These are phyloP conservation scores for Lepus timidus DNA, from an alignment of 2,113 vertebrate species.

Conservation along the genomic window DNA sequence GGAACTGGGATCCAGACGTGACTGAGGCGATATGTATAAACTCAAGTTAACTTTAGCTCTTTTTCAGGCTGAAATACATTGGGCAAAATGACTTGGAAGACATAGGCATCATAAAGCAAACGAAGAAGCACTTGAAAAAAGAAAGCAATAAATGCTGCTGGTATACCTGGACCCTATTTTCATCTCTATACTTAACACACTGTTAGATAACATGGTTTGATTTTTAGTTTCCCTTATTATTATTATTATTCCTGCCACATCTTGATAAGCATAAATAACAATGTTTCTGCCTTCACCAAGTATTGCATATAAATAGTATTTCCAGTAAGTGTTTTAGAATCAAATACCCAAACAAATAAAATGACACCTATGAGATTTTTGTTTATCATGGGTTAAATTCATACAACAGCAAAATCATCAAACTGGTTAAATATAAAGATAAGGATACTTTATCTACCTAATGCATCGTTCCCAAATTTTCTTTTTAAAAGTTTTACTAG, in stretches of 20 bases:
- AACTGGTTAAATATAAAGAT: background rate
- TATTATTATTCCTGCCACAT: background rate
- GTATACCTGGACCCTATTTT: background rate
- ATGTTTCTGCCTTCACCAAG: background rate
- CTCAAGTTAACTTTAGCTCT: constrained; percentile 10
- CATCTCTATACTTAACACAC: background rate
- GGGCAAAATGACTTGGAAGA: constrained; percentile 22
- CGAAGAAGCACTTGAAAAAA: background rate
- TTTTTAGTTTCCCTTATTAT: background rate
- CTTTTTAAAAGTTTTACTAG: background rate
- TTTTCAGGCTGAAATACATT: background rate
- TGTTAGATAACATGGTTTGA: background rate
- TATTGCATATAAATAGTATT: background rate
- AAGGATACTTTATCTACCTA: background rate
- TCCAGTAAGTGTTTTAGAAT: background rate
- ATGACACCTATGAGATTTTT: background rate
- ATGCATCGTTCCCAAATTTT: background rate
- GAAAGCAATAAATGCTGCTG: background rate
- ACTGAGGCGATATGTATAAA: constrained; percentile 27
- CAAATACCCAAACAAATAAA: constrained; percentile 1
- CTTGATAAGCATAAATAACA: background rate
- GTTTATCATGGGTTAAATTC: background rate
- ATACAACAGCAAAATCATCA: background rate
- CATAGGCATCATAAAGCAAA: background rate
- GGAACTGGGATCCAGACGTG: constrained; percentile 58